Conservation (phyloP, 2,888 invertebrate species). For the Teleiodes luculella region DNA sequence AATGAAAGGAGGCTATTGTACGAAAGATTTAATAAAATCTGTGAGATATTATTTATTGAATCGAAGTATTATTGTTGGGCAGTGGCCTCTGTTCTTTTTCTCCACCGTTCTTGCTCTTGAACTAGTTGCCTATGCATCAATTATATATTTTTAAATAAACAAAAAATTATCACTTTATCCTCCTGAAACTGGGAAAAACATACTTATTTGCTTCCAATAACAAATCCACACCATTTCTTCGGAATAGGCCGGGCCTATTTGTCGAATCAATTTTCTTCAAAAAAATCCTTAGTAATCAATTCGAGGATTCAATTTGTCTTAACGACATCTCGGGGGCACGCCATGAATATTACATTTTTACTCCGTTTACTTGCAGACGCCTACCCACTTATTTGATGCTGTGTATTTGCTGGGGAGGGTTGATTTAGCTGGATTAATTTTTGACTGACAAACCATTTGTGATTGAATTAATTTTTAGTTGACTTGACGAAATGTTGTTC, state of each 20-base stretch:
- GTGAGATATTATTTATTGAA: too few species aligned
- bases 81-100: too few species aligned
- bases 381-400: background rate
- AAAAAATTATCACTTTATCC: too few species aligned
- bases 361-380: background rate
- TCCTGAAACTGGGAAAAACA: too few species aligned
- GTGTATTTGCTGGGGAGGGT: background rate
- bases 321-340: slow-evolving; percentile 12
- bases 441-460: background rate
- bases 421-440: background rate
- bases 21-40: too few species aligned
- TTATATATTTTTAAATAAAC: too few species aligned
- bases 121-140: too few species aligned
- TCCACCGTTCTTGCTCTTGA: too few species aligned
- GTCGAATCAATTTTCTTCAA: background rate
- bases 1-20: too few species aligned
- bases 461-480: too few species aligned
- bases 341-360: slow-evolving; percentile 18
- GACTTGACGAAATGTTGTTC: background rate
- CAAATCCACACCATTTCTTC: background rate
- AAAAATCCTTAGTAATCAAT: slow-evolving; percentile 6
- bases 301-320: slow-evolving; percentile 17
- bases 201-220: background rate
- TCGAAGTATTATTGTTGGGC: too few species aligned
- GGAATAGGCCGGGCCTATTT: background rate